A percentile compares a stretch with the other conserved stretches of the same genome.
These are phyloP conservation scores for Lasioglossum morio DNA, from an alignment of 2,888 invertebrate genomes.

Conservation along the genomic window DNA sequence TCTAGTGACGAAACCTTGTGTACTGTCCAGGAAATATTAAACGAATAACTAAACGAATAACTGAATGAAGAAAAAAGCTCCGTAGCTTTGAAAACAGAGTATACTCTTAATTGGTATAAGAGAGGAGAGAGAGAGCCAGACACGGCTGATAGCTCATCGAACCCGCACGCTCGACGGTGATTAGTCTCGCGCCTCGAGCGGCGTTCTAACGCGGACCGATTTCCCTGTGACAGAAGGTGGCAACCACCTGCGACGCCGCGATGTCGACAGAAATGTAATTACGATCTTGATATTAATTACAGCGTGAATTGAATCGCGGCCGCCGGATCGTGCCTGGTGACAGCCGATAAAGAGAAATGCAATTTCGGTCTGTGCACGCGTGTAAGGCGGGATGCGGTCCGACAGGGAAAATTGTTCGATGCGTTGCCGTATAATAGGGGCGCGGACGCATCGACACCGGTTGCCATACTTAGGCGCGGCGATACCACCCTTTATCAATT, in stretches of 20 bases:
- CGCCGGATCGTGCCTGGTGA: conserved; percentile 37
- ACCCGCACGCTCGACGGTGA: background rate
- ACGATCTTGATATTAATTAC: conserved; percentile 57
- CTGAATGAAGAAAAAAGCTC: background rate
- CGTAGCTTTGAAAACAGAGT: too few relatives aligned
- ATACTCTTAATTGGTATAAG: background rate
- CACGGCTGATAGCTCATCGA: background rate
- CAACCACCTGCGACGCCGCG: background rate
- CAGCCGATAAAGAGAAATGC: conserved; percentile 64
- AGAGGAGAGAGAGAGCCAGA: background rate
- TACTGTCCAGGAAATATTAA: too few relatives aligned
- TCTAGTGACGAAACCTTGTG: too few relatives aligned
- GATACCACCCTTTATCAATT: background rate
- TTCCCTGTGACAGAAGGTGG: conserved; percentile 21
- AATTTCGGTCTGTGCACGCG: conserved; percentile 58
- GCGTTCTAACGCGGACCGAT: background rate
- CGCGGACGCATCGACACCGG: background rate
- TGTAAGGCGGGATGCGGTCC: conserved; percentile 43
- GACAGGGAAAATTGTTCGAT: conserved; percentile 1
- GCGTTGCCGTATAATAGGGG: background rate
- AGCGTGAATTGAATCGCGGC: conserved; percentile 62
- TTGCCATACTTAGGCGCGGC: background rate
- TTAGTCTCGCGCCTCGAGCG: conserved; percentile 11
- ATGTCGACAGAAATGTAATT: conserved; percentile 55
- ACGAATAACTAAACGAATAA: background rate